Evolutionary conservation across 2,113 vertebrate genomes (phyloP), one percentile per base, ranked within the genome.

Genomic region (Hepsetus odoe): DNA sequence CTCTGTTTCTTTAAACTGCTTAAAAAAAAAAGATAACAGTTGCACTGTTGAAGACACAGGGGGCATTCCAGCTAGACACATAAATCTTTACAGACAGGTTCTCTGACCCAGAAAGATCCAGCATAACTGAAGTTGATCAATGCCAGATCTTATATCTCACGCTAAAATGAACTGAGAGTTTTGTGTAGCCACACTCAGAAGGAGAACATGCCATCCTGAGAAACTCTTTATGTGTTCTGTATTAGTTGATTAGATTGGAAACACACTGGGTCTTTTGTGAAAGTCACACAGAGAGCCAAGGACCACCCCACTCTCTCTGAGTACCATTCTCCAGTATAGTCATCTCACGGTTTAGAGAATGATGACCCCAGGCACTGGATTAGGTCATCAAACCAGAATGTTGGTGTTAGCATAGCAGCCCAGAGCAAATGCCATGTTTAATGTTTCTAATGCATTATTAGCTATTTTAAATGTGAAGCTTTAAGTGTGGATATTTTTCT

Each of bases 191-290:
- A 13, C 59, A 13, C 18, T 66, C 9, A 66, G 49, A 83, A 75
- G 51, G 30, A 20, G 11, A 9, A 22, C 24, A 24, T 35, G 11
- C 32, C 24, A 62, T 56, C 22, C 51, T 32, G 10, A 58, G 42
- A 40, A 68, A 62, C 22, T 68, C 68, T 46, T 72, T 85, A 80
- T 82, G 58, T 76, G 82, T 87, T 86, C 83, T 82, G 88, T 86
- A 87, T 92, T 90, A 90, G 88, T 88, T 90, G 89, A 92, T 92
- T 89, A 87, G 78, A 75, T 84, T 82, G 74, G 80, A 84, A 80
- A 66, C 79, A 59, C 51, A 59, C 32, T 75, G 80, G 73, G 73
- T 72, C 85, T 69, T 51, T 77, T 80, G 77, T 81, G 64, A 16
- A 10, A 70, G 44, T 26, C 3, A 18, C 64, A 76, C 35, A 42